These are phyloP conservation scores for Lerema accius DNA, from an alignment of 1,140 invertebrate species.

Conservation along the genomic window DNA sequence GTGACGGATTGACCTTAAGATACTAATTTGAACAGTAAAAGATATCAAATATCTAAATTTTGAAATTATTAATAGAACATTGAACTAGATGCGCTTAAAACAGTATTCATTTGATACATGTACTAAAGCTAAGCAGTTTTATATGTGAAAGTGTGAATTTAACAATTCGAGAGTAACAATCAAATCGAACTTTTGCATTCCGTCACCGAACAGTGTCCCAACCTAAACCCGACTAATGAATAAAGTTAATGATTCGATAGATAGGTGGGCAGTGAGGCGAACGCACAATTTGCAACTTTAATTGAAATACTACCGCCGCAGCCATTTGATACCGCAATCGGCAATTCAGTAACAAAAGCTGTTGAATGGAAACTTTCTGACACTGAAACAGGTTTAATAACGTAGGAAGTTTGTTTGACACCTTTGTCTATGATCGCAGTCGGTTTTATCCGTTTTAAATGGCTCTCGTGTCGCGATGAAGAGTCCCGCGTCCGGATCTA, in stretches of 20 bases:
- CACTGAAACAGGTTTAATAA: slow-evolving; percentile 16
- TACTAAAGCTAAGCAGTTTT: too few relatives aligned
- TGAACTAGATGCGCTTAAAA: too few relatives aligned
- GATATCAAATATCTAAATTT: too few relatives aligned
- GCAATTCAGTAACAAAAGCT: slow-evolving; percentile 27
- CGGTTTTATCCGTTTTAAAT: slow-evolving; percentile 26
- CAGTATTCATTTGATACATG: too few relatives aligned
- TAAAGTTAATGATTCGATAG: slow-evolving; percentile 51
- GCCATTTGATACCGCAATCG: slow-evolving; percentile 21
- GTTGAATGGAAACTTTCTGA: slow-evolving; percentile 20
- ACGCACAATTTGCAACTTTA: slow-evolving; percentile 35
- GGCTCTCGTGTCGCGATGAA: slow-evolving; percentile 7
- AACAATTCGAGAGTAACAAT: not conserved
- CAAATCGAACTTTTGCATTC: slow-evolving; percentile 10
- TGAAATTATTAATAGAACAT: too few relatives aligned
- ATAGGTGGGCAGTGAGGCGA: slow-evolving; percentile 26
- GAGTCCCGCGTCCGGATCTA: not conserved
- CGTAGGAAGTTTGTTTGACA: slow-evolving; percentile 24
- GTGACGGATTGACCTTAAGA: too few relatives aligned
- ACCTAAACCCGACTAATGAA: slow-evolving; percentile 41
- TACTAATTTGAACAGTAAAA: too few relatives aligned
- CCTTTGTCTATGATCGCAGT: slow-evolving; percentile 27
- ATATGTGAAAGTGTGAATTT: not conserved
- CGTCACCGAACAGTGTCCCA: not conserved
- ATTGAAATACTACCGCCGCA: slow-evolving; percentile 42